Evolutionary conservation across 2,888 invertebrate species (phyloP).

Genomic region (Galeruca laticollis): DNA sequence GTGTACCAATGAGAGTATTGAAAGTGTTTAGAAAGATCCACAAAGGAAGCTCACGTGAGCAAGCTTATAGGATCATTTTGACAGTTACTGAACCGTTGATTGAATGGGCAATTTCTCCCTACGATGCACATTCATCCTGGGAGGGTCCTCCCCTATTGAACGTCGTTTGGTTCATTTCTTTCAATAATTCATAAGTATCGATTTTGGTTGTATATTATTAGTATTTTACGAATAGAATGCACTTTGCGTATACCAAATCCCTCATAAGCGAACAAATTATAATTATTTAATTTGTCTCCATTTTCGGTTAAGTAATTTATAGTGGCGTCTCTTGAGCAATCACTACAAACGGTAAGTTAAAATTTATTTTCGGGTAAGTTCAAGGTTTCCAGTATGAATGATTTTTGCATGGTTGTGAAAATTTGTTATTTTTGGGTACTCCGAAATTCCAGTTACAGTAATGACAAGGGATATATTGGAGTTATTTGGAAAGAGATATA

Average conservation of each 20-base stretch:
- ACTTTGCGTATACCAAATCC: background rate
- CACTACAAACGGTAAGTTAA: no score
- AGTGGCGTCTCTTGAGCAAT: no score
- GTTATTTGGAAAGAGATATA: no score
- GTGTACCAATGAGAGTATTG: slow-evolving; percentile 24
- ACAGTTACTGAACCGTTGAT: slow-evolving; percentile 63
- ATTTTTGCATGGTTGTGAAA: no score
- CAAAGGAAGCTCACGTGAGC: slow-evolving; percentile 50
- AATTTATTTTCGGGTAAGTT: no score
- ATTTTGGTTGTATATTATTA: background rate
- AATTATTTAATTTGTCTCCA: no score
- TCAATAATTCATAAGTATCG: slow-evolving; percentile 13
- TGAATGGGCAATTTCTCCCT: slow-evolving; percentile 63
- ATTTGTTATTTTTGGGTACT: no score
- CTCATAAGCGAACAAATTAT: background rate
- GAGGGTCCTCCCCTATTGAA: slow-evolving; percentile 52
- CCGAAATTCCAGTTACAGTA: no score
- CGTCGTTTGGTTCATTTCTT: slow-evolving; percentile 28
- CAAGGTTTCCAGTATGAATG: no score
- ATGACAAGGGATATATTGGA: no score
- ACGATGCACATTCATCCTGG: slow-evolving; percentile 58
- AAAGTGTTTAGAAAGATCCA: slow-evolving; percentile 45
- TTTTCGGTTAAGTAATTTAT: no score
- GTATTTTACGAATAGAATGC: background rate
- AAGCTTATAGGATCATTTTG: slow-evolving; percentile 57